Evolutionary conservation across 2,113 vertebrate species (phyloP).

Genomic region (Falcunculus frontatus): DNA sequence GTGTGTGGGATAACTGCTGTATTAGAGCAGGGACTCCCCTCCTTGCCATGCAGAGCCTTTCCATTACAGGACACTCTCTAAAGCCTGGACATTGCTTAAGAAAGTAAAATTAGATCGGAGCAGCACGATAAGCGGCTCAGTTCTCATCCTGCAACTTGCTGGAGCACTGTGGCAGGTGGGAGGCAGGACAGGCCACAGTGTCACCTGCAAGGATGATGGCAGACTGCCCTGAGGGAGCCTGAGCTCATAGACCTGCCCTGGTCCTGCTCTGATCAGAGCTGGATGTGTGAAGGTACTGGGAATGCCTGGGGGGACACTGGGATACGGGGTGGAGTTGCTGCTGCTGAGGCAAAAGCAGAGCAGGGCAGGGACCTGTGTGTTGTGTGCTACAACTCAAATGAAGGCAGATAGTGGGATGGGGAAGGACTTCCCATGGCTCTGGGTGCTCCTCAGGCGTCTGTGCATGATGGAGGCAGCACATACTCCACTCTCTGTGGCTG

Average conservation of each 20-base stretch:
- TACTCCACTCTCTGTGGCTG: not conserved
- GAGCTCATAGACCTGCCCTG: not conserved
- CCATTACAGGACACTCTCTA: not conserved
- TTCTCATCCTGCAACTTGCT: not conserved
- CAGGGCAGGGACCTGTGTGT: not conserved
- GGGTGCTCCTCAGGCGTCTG: not conserved
- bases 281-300: not conserved
- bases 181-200: not conserved
- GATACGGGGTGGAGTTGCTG: not conserved
- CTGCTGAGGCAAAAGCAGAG: not conserved
- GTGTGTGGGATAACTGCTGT: not conserved
- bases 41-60: not conserved
- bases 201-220: not conserved
- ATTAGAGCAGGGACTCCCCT: not conserved
- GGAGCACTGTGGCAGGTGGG: not conserved
- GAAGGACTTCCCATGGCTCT: not conserved
- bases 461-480: not conserved
- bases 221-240: not conserved
- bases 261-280: not conserved
- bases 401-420: not conserved
- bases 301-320: not conserved
- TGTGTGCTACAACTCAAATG: not conserved
- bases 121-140: not conserved
- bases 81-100: not conserved
- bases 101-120: slow-evolving; percentile 29